These are phyloP conservation scores for Crambe crambe DNA, from an alignment of 37 sponge, comb jelly and placozoan genomes.

Conservation along the genomic window DNA sequence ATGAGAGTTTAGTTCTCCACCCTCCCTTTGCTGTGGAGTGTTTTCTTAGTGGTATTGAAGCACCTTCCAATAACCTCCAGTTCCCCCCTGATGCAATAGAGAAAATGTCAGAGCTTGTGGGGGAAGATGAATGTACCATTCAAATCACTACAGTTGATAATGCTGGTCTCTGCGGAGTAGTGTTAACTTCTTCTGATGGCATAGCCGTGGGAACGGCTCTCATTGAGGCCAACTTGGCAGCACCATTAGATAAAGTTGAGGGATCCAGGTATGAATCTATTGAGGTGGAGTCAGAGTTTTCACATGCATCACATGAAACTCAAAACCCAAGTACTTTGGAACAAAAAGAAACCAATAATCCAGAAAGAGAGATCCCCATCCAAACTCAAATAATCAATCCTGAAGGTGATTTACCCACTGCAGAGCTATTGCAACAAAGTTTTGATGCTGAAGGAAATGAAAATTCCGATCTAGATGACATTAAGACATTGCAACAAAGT, in stretches of 20 bases:
- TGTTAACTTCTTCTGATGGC: slow-evolving; percentile 20
- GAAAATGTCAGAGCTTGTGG: slow-evolving; percentile 17
- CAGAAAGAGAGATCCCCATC: no score
- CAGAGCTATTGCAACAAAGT: no score
- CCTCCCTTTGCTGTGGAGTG: slow-evolving; percentile 63
- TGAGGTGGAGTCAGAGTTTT: no score
- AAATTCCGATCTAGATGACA: no score
- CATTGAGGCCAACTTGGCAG: slow-evolving; percentile 24
- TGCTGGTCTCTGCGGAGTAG: slow-evolving; percentile 27
- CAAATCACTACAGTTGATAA: slow-evolving; percentile 13
- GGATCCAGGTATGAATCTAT: no score
- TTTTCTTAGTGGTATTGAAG: slow-evolving; percentile 45
- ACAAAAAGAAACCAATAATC: no score
- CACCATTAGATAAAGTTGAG: neutral
- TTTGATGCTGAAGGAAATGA: no score
- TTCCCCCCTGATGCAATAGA: slow-evolving; percentile 12
- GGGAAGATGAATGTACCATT: slow-evolving; percentile 15
- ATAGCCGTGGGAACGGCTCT: slow-evolving; percentile 21
- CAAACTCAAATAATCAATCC: no score
- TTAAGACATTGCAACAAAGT: no score
- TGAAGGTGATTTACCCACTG: no score
- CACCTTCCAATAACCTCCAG: neutral
- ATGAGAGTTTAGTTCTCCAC: neutral
- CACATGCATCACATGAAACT: no score
- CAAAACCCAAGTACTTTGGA: no score